A percentile compares a stretch with the other conserved stretches of the same genome.
phyloP scores from a whole-genome alignment of 2,888 invertebrate species.

The Andrena praecox region DNA sequence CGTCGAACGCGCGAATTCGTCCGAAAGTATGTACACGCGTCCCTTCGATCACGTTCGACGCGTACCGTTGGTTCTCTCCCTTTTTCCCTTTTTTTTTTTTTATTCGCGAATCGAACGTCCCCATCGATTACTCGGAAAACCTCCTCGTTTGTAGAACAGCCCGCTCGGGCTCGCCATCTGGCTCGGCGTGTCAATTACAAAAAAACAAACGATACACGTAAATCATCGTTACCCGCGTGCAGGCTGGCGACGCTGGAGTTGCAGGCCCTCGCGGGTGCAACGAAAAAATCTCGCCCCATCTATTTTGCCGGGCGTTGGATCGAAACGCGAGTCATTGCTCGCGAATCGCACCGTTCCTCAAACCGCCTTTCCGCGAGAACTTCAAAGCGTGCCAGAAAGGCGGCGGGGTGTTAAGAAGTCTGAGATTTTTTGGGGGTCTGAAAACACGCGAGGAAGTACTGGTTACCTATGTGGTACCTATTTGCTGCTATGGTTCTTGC shows the following conservation, averaged over 20 bases:
- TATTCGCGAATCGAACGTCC: constrained; percentile 35
- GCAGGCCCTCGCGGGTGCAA: constrained; percentile 38
- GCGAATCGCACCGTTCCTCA: constrained; percentile 39
- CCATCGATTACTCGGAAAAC: constrained; percentile 66
- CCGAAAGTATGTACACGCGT: constrained; percentile 8
- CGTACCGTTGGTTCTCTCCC: neutral
- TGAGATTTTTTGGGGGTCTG: no score
- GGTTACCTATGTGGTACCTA: no score
- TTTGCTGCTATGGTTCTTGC: no score
- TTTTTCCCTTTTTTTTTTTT: neutral
- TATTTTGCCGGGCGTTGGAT: constrained; percentile 48
- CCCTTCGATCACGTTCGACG: neutral
- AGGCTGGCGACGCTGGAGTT: constrained; percentile 37
- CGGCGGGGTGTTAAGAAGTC: neutral
- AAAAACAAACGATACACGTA: constrained; percentile 70
- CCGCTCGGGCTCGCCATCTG: constrained; percentile 64
- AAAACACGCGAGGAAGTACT: no score
- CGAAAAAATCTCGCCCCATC: constrained; percentile 57
- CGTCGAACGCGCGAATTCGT: neutral
- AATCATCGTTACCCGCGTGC: constrained; percentile 66
- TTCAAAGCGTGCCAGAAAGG: constrained; percentile 9
- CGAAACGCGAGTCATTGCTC: constrained; percentile 42
- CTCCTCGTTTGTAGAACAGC: constrained; percentile 65
- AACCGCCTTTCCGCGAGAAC: constrained; percentile 5
- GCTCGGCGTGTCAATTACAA: constrained; percentile 68